Evolutionary conservation across 1,140 invertebrate genomes (phyloP).

Genomic region (Heliconius hewitsoni): DNA sequence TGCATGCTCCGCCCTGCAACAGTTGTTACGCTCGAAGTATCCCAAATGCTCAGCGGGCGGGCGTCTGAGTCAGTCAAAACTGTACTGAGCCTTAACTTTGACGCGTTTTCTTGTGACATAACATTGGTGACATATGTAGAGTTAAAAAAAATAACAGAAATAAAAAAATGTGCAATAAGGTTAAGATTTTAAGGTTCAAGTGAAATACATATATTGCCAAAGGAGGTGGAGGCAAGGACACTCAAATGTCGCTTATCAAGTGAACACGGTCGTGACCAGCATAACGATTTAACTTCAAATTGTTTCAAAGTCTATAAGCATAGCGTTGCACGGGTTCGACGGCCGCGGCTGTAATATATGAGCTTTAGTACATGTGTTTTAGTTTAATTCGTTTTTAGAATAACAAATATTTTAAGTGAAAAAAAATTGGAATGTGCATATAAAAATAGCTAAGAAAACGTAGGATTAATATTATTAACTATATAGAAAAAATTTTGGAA

Average conservation of each 20-base stretch:
- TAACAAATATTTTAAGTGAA: conserved; percentile 11
- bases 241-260: conserved; percentile 63
- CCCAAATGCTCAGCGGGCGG: conserved; percentile 45
- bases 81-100: conserved; percentile 40
- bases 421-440: not conserved
- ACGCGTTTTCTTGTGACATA: conserved; percentile 37
- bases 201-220: conserved; percentile 24
- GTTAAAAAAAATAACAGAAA: not conserved
- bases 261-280: conserved; percentile 60
- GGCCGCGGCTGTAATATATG: conserved; percentile 59
- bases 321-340: conserved; percentile 73
- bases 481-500: conserved; percentile 42
- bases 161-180: too few relatives aligned
- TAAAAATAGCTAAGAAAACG: not conserved
- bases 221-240: conserved; percentile 53
- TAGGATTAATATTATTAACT: not conserved
- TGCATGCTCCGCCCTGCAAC: conserved; percentile 57
- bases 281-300: conserved; percentile 60
- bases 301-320: conserved; percentile 69
- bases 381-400: conserved; percentile 20
- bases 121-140: conserved; percentile 11
- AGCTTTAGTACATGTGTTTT: conserved; percentile 29
- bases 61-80: conserved; percentile 45
- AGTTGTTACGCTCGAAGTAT: conserved; percentile 73
- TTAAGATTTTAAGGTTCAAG: not conserved